Percentiles rank a stretch among this genome's conserved stretches.
These are phyloP conservation scores for Polydrusus cervinus DNA, from an alignment of 2,888 invertebrate species.

Conservation along the genomic window DNA sequence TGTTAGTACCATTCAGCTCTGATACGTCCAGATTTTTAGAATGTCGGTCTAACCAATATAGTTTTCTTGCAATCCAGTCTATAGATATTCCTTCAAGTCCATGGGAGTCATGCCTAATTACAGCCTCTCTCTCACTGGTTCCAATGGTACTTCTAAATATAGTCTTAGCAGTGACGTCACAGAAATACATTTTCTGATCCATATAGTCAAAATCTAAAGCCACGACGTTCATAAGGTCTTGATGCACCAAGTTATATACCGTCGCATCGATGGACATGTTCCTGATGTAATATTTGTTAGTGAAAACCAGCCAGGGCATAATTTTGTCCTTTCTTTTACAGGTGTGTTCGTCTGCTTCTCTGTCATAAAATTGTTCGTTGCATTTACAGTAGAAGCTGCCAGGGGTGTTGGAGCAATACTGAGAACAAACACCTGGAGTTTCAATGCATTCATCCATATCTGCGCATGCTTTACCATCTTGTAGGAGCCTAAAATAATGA, in stretches of 20 bases:
- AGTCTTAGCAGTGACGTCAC: constrained; percentile 96
- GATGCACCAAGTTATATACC: constrained; percentile 89
- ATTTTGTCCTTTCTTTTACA: constrained; percentile 91
- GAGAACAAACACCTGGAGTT: constrained; percentile 92
- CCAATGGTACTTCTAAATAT: constrained; percentile 85
- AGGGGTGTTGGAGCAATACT: constrained; percentile 95
- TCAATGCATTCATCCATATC: constrained; percentile 94
- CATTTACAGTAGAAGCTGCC: constrained; percentile 98
- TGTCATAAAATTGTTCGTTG: constrained; percentile 91
- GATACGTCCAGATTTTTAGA: constrained; percentile 96
- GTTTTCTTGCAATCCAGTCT: constrained; percentile 96
- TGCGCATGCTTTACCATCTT: constrained; percentile 93
- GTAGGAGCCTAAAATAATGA: constrained; percentile 74
- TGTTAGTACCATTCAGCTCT: constrained; percentile 91
- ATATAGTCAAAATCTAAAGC: constrained; percentile 94
- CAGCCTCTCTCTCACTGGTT: constrained; percentile 82
- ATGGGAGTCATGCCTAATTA: constrained; percentile 94
- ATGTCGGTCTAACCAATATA: constrained; percentile 98
- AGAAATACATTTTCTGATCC: constrained; percentile 92
- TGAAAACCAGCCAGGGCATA: constrained; percentile 92
- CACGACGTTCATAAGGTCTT: constrained; percentile 97
- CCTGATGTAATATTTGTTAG: constrained; percentile 97
- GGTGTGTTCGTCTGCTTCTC: constrained; percentile 88
- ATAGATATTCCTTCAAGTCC: constrained; percentile 96
- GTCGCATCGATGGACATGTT: constrained; percentile 94